These are phyloP conservation scores for Cacatua alba DNA, from an alignment of 2,113 vertebrate genomes.

Conservation along the genomic window DNA sequence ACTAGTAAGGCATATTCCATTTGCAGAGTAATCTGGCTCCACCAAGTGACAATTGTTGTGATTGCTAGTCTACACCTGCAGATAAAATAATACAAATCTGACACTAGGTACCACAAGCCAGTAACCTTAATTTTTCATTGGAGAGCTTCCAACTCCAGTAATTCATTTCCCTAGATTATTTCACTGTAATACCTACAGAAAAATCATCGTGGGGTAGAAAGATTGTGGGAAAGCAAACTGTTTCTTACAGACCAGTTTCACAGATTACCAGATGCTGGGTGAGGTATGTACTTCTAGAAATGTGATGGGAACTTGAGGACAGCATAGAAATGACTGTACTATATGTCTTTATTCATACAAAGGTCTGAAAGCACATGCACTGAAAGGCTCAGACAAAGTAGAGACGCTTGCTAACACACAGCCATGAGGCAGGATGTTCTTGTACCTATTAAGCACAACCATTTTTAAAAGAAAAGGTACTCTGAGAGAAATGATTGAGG, in stretches of 20 bases:
- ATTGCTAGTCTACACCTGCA: neutral
- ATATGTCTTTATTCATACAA: neutral
- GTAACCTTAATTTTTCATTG: neutral
- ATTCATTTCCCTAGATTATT: neutral
- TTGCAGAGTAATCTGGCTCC: constrained; percentile 72
- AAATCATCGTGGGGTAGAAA: neutral
- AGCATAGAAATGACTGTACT: neutral
- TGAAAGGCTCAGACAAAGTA: neutral
- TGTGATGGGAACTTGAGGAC: neutral
- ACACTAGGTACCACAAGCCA: neutral
- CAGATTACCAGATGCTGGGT: neutral
- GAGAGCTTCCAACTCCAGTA: neutral
- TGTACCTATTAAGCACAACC: neutral
- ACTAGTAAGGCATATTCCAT: accelerated
- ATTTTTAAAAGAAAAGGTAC: neutral
- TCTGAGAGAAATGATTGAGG: neutral
- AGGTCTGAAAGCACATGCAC: neutral
- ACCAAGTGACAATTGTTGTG: constrained; percentile 62
- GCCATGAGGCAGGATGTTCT: neutral
- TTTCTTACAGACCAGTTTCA: neutral
- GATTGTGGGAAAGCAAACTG: neutral
- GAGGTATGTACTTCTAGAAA: neutral
- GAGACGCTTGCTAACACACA: neutral
- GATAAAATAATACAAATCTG: neutral
- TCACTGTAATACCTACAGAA: neutral